These are phyloP conservation scores for Erpornis zantholeuca DNA, from an alignment of 2,113 vertebrate genomes.

Conservation along the genomic window DNA sequence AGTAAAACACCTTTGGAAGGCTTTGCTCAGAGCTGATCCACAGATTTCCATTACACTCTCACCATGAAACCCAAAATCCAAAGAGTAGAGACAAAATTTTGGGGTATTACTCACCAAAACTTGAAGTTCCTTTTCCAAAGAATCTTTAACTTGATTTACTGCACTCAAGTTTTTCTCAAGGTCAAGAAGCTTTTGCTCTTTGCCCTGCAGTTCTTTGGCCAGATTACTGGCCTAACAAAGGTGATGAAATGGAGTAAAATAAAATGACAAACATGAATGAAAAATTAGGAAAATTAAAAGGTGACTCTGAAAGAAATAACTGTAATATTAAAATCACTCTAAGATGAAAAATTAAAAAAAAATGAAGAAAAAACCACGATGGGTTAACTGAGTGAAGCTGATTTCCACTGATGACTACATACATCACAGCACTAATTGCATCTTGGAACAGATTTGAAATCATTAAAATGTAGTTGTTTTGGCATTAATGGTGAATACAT, in stretches of 20 bases:
- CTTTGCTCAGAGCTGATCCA: background rate
- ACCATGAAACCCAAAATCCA: background rate
- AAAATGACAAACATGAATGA: conserved; percentile 49
- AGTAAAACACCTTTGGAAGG: background rate
- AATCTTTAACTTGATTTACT: conserved; percentile 80
- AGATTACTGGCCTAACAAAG: conserved; percentile 80
- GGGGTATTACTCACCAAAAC: conserved; percentile 80
- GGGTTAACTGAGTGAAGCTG: background rate
- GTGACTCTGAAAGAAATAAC: background rate
- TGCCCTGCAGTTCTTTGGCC: conserved; percentile 79
- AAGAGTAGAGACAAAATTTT: background rate
- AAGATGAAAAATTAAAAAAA: background rate
- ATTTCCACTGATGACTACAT: background rate
- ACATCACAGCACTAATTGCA: conserved; percentile 1
- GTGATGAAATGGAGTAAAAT: conserved; percentile 23
- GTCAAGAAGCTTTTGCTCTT: conserved; percentile 78
- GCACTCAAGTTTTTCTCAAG: conserved; percentile 81
- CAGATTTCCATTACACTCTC: background rate
- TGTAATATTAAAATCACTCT: background rate
- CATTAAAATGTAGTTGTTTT: background rate
- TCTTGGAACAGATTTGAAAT: background rate
- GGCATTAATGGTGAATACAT: background rate
- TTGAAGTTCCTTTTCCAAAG: conserved; percentile 83
- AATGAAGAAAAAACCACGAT: background rate
- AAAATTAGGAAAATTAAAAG: conserved; percentile 43